Percentiles rank a stretch among this genome's conserved stretches.
Conservation (phyloP, 2,888 invertebrate genomes). For the Diaphora mendica region DNA sequence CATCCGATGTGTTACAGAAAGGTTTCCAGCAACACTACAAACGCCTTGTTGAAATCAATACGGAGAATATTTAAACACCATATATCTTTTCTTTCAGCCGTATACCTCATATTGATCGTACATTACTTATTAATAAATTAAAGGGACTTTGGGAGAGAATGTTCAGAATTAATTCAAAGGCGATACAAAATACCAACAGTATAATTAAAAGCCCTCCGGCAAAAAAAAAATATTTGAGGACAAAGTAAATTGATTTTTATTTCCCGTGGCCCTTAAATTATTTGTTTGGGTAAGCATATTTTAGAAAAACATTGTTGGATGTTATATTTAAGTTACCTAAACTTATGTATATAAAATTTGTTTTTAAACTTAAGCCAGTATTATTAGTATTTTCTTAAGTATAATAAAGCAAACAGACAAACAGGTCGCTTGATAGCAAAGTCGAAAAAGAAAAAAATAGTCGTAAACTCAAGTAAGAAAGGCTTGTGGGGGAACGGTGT, state of each 20-base stretch:
- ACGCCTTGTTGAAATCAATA: background rate
- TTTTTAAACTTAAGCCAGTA: background rate
- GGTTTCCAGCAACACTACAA: background rate
- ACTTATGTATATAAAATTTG: background rate
- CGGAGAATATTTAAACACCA: background rate
- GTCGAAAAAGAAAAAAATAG: too few species aligned
- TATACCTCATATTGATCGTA: background rate
- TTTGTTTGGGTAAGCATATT: background rate
- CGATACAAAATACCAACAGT: background rate
- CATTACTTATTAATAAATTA: background rate
- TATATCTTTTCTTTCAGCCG: too few species aligned
- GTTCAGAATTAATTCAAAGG: background rate
- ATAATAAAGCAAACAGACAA: background rate
- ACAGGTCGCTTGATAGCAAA: too few species aligned
- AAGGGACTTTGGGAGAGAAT: background rate
- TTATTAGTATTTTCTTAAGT: background rate
- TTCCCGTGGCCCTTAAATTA: background rate
- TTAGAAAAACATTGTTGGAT: background rate
- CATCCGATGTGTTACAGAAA: too few species aligned
- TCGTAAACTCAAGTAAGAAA: too few species aligned
- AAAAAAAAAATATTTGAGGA: background rate
- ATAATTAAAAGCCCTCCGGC: background rate
- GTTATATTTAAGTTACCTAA: background rate
- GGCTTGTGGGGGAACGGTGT: too few species aligned
- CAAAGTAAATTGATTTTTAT: constrained; percentile 2